Percentiles rank a stretch among this genome's conserved stretches.
Evolutionary conservation across 2,888 invertebrate species (phyloP).

Genomic region (Philereme vetulata): DNA sequence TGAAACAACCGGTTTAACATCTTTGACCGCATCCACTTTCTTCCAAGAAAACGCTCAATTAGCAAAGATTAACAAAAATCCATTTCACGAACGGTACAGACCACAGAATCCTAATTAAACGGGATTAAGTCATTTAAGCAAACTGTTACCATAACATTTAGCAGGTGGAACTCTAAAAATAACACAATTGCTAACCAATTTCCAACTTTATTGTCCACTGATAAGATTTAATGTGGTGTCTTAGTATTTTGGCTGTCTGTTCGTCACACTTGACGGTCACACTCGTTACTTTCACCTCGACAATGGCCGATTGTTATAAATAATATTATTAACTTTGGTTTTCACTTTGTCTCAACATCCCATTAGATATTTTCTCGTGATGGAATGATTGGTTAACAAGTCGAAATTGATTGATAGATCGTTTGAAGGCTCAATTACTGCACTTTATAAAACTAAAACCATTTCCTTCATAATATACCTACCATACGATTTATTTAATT

Average conservation of each 20-base stretch:
- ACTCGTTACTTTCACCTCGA: conserved; percentile 56
- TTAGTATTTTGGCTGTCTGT: conserved; percentile 35
- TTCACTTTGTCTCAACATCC: conserved; percentile 34
- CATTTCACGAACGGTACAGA: background rate
- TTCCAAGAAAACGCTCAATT: background rate
- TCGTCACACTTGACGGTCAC: conserved; percentile 54
- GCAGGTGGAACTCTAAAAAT: conserved; percentile 19
- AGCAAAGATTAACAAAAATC: background rate
- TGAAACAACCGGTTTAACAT: too few relatives aligned
- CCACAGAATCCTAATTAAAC: background rate
- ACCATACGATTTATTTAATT: too few relatives aligned
- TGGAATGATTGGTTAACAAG: conserved; percentile 22
- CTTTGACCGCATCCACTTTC: background rate
- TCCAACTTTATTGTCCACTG: background rate
- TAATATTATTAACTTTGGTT: conserved; percentile 49
- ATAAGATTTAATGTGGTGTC: conserved; percentile 19
- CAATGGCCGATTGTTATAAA: conserved; percentile 44
- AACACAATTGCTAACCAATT: conserved; percentile 4
- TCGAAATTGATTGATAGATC: conserved; percentile 9
- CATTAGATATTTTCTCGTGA: conserved; percentile 21
- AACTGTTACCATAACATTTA: conserved; percentile 18
- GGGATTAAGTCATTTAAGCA: conserved; percentile 13
- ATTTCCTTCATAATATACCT: too few relatives aligned
- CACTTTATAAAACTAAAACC: too few relatives aligned
- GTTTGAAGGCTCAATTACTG: background rate